Conservation (phyloP, 2,113 vertebrate species). For the Salminus brasiliensis region DNA sequence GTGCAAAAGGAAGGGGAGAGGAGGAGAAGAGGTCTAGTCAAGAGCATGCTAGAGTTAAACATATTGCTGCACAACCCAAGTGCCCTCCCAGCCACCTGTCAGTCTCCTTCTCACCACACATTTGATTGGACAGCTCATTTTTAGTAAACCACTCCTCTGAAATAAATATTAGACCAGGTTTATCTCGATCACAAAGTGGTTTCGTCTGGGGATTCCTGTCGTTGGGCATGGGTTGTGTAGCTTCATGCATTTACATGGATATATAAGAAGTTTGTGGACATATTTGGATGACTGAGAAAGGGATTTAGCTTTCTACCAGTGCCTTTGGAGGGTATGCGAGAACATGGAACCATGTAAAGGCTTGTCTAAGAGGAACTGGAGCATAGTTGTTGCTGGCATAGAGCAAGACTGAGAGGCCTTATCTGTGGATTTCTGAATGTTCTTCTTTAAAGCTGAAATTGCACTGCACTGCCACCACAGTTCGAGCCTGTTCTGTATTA, state of each 20-base stretch:
- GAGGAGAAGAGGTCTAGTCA: slow-evolving; percentile 4
- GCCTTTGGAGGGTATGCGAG: background rate
- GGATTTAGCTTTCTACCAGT: background rate
- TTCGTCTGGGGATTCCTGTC: slow-evolving; percentile 21
- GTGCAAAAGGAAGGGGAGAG: background rate
- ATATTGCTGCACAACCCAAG: slow-evolving; percentile 16
- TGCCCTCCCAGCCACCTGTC: slow-evolving; percentile 36
- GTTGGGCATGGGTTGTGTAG: background rate
- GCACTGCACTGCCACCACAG: slow-evolving; percentile 47
- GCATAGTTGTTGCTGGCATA: background rate
- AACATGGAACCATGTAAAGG: background rate
- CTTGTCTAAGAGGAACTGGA: background rate
- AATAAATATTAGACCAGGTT: slow-evolving; percentile 62
- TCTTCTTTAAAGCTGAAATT: background rate
- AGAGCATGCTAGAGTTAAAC: slow-evolving; percentile 38
- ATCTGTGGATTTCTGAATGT: background rate
- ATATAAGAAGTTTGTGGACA: background rate
- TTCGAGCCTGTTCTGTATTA: slow-evolving; percentile 35
- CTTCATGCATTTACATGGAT: background rate
- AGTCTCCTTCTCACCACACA: slow-evolving; percentile 25
- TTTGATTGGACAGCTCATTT: slow-evolving; percentile 66
- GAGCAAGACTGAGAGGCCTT: background rate
- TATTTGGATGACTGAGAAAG: slow-evolving; percentile 3
- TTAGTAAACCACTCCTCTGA: slow-evolving; percentile 66
- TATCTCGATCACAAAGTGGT: slow-evolving; percentile 32